phyloP scores from a whole-genome alignment of 2,888 invertebrate genomes.

The Ophraella communa region DNA sequence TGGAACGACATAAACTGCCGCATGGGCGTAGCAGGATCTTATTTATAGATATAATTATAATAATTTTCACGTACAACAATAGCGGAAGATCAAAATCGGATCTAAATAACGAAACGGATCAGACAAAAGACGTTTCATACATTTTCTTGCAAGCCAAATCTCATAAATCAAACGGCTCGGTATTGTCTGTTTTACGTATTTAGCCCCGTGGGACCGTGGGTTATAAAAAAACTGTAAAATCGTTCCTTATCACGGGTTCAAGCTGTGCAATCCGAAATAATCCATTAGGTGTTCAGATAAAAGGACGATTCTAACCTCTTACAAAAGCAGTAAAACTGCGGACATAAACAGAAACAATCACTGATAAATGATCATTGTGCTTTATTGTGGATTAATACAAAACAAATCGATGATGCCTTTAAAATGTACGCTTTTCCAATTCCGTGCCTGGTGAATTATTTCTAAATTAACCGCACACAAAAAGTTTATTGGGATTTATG shows the following conservation, averaged over 20 bases:
- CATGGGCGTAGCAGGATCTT: background rate
- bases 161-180: no score
- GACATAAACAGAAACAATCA: background rate
- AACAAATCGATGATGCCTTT: background rate
- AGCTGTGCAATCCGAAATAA: no score
- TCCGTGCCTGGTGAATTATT: background rate
- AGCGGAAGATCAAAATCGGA: no score
- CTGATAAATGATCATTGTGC: background rate
- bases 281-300: background rate
- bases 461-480: background rate
- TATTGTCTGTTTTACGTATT: no score
- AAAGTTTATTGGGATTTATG: background rate
- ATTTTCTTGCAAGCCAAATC: no score
- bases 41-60: background rate
- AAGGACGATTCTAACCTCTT: background rate
- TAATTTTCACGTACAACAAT: no score
- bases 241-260: no score
- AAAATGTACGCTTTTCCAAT: constrained; percentile 7
- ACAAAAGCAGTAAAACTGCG: background rate
- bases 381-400: constrained; percentile 4
- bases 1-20: background rate
- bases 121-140: no score
- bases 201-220: no score
- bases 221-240: no score
- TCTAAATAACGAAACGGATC: no score